A percentile compares a stretch with the other conserved stretches of the same genome.
phyloP scores from a whole-genome alignment of 2,888 invertebrate genomes.

The Strigamia transsilvanica region DNA sequence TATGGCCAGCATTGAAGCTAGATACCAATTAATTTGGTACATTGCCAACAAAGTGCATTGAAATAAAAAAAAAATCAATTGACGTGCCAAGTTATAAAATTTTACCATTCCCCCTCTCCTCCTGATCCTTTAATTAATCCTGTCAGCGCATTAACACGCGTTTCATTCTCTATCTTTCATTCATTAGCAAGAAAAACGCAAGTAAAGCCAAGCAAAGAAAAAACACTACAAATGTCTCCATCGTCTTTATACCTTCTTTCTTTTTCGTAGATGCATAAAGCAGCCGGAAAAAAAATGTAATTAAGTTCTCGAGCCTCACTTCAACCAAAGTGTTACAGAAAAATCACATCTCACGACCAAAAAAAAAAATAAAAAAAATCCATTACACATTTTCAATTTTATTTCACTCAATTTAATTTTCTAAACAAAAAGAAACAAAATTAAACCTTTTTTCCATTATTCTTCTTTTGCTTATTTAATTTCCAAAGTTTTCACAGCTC shows the following conservation, averaged over 20 bases:
- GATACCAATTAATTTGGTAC: conserved; percentile 7
- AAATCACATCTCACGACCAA: neutral
- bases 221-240: neutral
- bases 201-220: neutral
- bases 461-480: neutral
- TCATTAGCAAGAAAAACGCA: neutral
- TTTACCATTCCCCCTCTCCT: conserved; percentile 28
- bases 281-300: neutral
- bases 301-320: conserved; percentile 18
- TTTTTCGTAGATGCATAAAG: neutral
- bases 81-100: conserved; percentile 30
- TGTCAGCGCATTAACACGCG: conserved; percentile 26
- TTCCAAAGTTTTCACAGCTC: neutral
- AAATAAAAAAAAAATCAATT: conserved; percentile 15
- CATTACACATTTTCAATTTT: conserved; percentile 14
- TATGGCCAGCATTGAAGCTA: neutral
- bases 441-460: neutral
- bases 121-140: conserved; percentile 20
- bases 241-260: neutral
- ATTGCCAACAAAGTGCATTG: neutral
- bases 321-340: neutral
- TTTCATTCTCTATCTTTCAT: conserved; percentile 25
- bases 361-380: conserved; percentile 9
- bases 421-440: conserved; percentile 4
- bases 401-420: conserved; percentile 20